Base-by-base conservation (phyloP, 1,140 invertebrate genomes). In the Andrena cerasifolii region DNA sequence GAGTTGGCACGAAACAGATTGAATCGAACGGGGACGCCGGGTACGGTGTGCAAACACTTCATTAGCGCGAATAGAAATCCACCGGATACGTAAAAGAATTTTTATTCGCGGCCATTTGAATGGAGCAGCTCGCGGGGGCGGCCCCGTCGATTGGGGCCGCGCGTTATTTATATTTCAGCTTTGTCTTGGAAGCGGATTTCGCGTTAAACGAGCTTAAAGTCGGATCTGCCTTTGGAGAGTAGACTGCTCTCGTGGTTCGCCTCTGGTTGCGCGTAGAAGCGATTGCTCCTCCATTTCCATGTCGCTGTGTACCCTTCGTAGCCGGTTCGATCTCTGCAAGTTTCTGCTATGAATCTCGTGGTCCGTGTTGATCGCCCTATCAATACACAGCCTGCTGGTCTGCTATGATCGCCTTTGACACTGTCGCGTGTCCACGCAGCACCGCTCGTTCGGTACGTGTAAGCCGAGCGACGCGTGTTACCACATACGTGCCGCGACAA, bases 111-210 rank as follows among this genome's bases (percentile, higher is more conserved):
- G 16, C 54, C 16, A 45, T 54, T 73, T 31, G 0, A 72, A 54
- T 45, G 36, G 31, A 5, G 3, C 36, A 40, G 36, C 10, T 40
- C 10, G 36, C 54, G 18, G n/a, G 16, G 14, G 36, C 54, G 18
- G n/a, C 8, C 7, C 33, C 26, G 33, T 36, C 36, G 56, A 61
- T 58, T 40, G 56, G 2, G 4, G 14, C 24, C 10, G 10, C n/a
- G 12, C 14, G 21, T 79, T 79, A 73, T 81, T 81, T 81, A 70
- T 75, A 75, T 80, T 82, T 80, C 51, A 63, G n/a, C n/a, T 26
- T 76, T 56, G 66, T 75, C 62, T 5, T 66, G 24, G 62, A n/a
- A 67, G 61, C 21, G 31, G 49, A 66, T 66, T 74, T 67, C 68
- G 54, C 6, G 26, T 26, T 28, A 49, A 59, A 18, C 54, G 24